Evolutionary conservation across 2,888 invertebrate species (phyloP), one percentile per base, ranked within the genome.

Genomic region (Teinopalpus imperialis): DNA sequence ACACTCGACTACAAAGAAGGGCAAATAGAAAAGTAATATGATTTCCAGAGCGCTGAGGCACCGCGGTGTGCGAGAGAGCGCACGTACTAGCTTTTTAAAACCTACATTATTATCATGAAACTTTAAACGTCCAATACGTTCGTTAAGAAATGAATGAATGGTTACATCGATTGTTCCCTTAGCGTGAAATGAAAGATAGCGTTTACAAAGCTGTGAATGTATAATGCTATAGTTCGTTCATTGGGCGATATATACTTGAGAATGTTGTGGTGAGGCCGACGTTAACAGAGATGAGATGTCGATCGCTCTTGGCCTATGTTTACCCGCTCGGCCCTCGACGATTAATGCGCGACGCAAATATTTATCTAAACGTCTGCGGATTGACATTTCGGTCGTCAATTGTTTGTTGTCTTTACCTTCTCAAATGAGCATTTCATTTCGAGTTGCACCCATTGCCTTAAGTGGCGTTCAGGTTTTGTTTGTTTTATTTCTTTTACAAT

Each of bases 291-390:
- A 73, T 69, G 72, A 69, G 81, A 81, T 82, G 80, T 74, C 78
- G 81, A 81, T 81, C 80, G 73, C 68, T 70, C 72, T 69, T 64
- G 60, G 63, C 62, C 68, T 63, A 52, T 78, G 74, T 81, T 81
- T 75, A 66, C 77, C 65, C 78, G 61, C 72, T 67, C 66, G 69
- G 72, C 71, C 79, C 74, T 80, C 76, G 64, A 74, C 79, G 81
- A 87, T 87, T 88, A 88, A 87, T 87, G 86, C 88, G 79, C 74
- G 75, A 71, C 79, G 85, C 83, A 87, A 88, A 88, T 82, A 86
- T 88, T 88, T 81, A 81, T 81, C 81, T 75, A 79, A 85, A 81
- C 83, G 82, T 81, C 86, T 81, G 86, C 81, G 60, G 85, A 87
- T 87, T 87, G 87, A 87, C 87, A 86, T 87, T 86, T 85, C 86